Percentiles rank a stretch among this genome's conserved stretches.
These are phyloP conservation scores for Mastigias papua DNA, from an alignment of 30 jellyfish, hydroid and myxozoan species.

Conservation along the genomic window DNA sequence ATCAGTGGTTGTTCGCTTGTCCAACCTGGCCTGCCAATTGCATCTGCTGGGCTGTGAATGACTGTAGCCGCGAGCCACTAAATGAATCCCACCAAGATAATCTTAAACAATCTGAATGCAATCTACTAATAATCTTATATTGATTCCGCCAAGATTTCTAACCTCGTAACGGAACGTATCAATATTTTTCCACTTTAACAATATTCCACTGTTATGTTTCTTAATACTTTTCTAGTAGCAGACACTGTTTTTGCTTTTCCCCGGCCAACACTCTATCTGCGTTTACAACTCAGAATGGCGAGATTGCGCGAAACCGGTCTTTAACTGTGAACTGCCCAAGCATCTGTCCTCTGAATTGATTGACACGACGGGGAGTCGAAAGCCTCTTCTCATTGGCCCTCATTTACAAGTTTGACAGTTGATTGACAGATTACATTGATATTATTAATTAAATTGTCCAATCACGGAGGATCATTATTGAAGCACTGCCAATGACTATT, in stretches of 20 bases:
- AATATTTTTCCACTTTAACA: conserved; percentile 1
- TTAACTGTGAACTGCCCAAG: conserved; percentile 52
- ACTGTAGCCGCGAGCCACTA: conserved; percentile 54
- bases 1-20: conserved; percentile 64
- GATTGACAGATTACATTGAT: conserved; percentile 86
- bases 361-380: conserved; percentile 90
- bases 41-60: conserved; percentile 74
- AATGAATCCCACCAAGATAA: conserved; percentile 68
- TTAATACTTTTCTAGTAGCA: not conserved
- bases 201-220: not conserved
- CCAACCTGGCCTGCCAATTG: conserved; percentile 39
- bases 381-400: conserved; percentile 85
- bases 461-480: conserved; percentile 71
- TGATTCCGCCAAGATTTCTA: conserved; percentile 19
- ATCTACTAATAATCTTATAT: conserved; percentile 18
- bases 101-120: conserved; percentile 64
- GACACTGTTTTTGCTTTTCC: not conserved
- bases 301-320: conserved; percentile 81
- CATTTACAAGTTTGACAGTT: conserved; percentile 84
- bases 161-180: conserved; percentile 35
- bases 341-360: conserved; percentile 71
- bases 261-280: conserved; percentile 4
- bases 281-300: conserved; percentile 40
- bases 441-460: conserved; percentile 87
- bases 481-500: conserved; percentile 54